Evolutionary conservation across 2,113 vertebrate species (phyloP).

Genomic region (Callipepla squamata): DNA sequence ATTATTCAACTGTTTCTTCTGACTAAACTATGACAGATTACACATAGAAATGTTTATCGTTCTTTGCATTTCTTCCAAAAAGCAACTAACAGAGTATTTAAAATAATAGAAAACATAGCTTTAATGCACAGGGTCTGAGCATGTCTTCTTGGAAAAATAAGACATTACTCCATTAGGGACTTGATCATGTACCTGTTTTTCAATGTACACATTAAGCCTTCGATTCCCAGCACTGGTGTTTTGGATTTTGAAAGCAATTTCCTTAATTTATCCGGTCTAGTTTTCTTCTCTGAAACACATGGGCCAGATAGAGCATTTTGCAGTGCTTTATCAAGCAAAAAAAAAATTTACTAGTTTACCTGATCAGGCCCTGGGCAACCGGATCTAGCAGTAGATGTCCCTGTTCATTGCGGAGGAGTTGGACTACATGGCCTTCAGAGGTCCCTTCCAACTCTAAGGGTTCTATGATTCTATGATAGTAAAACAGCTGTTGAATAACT

Average conservation of each 20-base stretch:
- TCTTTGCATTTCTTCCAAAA: conserved; percentile 39
- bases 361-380: too few relatives aligned
- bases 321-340: neutral
- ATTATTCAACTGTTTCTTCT: neutral
- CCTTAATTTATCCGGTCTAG: neutral
- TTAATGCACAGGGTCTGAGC: neutral
- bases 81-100: neutral
- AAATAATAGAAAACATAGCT: neutral
- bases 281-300: neutral
- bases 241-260: neutral
- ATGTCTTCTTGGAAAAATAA: neutral
- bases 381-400: too few relatives aligned
- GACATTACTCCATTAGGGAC: neutral
- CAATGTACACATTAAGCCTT: neutral
- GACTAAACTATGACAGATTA: neutral
- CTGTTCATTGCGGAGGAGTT: too few relatives aligned
- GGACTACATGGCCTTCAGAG: too few relatives aligned
- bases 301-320: neutral
- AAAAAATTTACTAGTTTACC: neutral
- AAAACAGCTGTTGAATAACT: neutral
- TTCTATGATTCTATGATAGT: neutral
- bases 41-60: neutral
- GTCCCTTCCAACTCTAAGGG: too few relatives aligned
- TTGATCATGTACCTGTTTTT: neutral
- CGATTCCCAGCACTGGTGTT: neutral